phyloP scores from a whole-genome alignment of 2,113 vertebrate genomes.

The Pogona vitticeps region DNA sequence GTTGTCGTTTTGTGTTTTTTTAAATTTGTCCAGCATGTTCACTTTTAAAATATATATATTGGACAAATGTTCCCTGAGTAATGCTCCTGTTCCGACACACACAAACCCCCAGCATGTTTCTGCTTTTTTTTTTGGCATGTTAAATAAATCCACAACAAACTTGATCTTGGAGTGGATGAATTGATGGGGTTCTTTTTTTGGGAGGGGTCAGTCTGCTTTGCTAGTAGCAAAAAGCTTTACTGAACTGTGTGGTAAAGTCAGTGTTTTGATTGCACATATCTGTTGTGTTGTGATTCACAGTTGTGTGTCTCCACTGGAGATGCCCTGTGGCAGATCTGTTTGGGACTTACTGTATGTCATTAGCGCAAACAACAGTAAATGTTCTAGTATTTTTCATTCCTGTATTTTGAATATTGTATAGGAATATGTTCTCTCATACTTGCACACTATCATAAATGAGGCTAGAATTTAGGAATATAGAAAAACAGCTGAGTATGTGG shows the following conservation, averaged over 20 bases:
- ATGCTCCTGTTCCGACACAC: too few relatives aligned
- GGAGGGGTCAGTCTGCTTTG: constrained; percentile 27
- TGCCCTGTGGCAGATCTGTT: background rate
- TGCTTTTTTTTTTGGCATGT: background rate
- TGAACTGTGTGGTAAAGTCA: background rate
- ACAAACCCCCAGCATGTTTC: background rate
- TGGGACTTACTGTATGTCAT: background rate
- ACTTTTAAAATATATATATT: background rate
- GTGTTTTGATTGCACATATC: background rate
- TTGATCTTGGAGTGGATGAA: constrained; percentile 27
- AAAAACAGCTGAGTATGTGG: background rate
- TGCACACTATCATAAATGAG: background rate
- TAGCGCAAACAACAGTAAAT: background rate
- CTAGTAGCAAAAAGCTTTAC: constrained; percentile 34
- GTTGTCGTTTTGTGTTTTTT: background rate
- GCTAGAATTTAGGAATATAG: background rate
- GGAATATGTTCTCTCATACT: background rate
- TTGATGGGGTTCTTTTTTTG: constrained; percentile 32
- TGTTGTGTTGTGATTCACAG: background rate
- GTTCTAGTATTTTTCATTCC: background rate
- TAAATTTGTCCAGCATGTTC: constrained; percentile 49
- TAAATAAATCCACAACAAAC: constrained; percentile 28
- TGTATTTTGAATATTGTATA: background rate
- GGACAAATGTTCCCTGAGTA: background rate
- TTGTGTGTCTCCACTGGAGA: background rate